Base-by-base conservation (phyloP, 2,888 invertebrate species). In the Chorisops tibialis region DNA sequence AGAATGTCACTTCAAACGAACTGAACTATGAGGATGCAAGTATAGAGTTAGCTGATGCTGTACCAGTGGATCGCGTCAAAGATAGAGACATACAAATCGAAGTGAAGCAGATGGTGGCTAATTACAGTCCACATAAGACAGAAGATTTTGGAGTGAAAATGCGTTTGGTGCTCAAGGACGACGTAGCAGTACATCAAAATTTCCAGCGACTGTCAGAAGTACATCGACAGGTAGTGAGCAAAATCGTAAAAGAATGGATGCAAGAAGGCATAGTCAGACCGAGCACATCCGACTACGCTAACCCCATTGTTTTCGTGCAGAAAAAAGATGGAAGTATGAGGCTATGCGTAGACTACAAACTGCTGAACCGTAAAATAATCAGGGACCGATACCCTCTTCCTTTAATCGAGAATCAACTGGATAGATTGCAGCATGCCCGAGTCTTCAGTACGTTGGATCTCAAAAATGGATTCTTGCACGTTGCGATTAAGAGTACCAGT, bases 401-500 rank as follows among this genome's bases (percentile, higher is more conserved):
- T 1, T 16, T 56, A 2, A 75, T 76, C 14, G 73, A 76, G 50
- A 74, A 75, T 61, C 69, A 70, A 12, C 65, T 76, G 14, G 70
- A 71, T 41, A 68, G 66, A 48, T 63, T 70, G 21, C n/a, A 38
- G 3, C 1, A 2, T 9, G 2, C 5, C 1, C 1, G 1, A 2
- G 1, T 30, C 1, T 30, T 30, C 30, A 1, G 75, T 1, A 30
- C 30, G 1, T 2, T 30, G 3, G 30, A 30, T 2, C 30, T 30
- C 2, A 9, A 1, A 1, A 30, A 30, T 30, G 30, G 30, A 9
- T 30, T 30, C 2, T 30, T 30, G 1, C 30, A 30, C 9, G 30
- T 30, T 30, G 7, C 30, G 2, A 9, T 30, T 24, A 68, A 71
- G 14, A 59, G 67, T 49, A 62, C 63, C 4, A 70, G 69, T 59